These are phyloP conservation scores for Anolis sagrei DNA, from an alignment of 2,113 vertebrate species.

Conservation along the genomic window DNA sequence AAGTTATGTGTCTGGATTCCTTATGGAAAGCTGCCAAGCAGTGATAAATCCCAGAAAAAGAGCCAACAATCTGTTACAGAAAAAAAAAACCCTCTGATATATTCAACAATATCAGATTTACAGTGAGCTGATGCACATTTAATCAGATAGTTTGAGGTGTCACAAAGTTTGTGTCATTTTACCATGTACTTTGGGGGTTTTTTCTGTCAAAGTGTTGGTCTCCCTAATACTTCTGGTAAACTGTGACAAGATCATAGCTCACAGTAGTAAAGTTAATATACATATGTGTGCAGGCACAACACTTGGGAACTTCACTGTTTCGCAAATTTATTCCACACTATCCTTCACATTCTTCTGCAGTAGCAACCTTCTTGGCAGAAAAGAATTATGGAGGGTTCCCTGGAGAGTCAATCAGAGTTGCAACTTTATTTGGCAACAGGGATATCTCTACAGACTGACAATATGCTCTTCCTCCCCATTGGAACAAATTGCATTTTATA, in stretches of 20 bases:
- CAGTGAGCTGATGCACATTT: background rate
- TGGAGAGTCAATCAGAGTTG: conserved; percentile 1
- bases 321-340: background rate
- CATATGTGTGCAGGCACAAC: background rate
- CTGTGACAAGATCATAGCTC: background rate
- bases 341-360: background rate
- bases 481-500: background rate
- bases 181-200: background rate
- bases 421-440: conserved; percentile 4
- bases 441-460: background rate
- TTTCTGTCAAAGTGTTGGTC: background rate
- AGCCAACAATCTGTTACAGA: background rate
- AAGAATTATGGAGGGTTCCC: background rate
- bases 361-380: background rate
- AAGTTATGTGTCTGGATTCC: conserved; percentile 6
- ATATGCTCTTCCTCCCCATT: background rate
- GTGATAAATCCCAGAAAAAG: background rate
- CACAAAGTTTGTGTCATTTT: background rate
- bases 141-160: background rate
- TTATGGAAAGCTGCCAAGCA: background rate
- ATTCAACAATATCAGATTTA: background rate
- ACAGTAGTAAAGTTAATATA: conserved; percentile 1
- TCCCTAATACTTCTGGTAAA: background rate
- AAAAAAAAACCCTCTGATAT: background rate
- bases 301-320: background rate